These are phyloP conservation scores for Linyphia triangularis DNA, from an alignment of 2,888 invertebrate species.

Conservation along the genomic window DNA sequence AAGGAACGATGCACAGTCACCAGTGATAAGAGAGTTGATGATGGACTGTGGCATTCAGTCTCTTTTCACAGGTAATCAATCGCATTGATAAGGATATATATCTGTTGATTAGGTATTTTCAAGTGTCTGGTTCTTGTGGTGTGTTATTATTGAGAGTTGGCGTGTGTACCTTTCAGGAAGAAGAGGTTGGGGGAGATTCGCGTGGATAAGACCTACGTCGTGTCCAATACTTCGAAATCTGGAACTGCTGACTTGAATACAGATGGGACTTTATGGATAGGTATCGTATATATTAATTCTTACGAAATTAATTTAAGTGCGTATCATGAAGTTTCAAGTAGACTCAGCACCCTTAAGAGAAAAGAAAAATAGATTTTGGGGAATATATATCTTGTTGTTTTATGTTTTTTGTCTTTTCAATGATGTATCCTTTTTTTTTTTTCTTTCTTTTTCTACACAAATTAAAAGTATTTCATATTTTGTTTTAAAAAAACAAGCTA, in stretches of 20 bases:
- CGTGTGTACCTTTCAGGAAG: slow-evolving; percentile 83
- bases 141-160: too few species aligned
- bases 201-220: slow-evolving; percentile 85
- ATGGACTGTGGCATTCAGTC: slow-evolving; percentile 89
- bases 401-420: neutral
- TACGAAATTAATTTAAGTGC: neutral
- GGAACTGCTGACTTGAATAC: slow-evolving; percentile 87
- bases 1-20: slow-evolving; percentile 81
- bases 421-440: too few species aligned
- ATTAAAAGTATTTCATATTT: too few species aligned
- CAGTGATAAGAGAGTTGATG: slow-evolving; percentile 83
- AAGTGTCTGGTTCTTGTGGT: neutral
- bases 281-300: slow-evolving; percentile 79
- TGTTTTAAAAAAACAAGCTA: too few species aligned
- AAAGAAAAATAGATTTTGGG: neutral
- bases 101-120: neutral
- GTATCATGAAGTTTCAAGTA: neutral
- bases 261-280: slow-evolving; percentile 89
- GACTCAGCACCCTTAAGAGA: neutral
- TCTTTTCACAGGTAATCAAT: slow-evolving; percentile 82
- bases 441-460: too few species aligned
- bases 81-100: neutral
- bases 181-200: slow-evolving; percentile 86
- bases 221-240: slow-evolving; percentile 85
- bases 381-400: neutral